These are phyloP conservation scores for Parauchenoglanis ngamensis DNA, from an alignment of 2,797 vertebrate genomes.

Conservation along the genomic window DNA sequence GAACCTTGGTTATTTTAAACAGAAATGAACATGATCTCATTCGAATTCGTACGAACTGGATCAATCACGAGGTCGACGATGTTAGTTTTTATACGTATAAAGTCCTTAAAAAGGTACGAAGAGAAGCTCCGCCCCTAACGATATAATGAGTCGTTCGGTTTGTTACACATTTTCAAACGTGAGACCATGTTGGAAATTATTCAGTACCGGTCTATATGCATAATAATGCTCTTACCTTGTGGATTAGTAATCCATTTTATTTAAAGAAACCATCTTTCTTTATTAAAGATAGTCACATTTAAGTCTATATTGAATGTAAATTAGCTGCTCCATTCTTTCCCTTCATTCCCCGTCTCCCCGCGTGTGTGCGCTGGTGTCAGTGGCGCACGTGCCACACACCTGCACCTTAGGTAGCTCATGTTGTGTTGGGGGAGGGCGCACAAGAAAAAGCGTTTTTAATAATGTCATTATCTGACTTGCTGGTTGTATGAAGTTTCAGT, in stretches of 20 bases:
- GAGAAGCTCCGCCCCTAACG: neutral
- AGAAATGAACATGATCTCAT: neutral
- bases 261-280: conserved; percentile 28
- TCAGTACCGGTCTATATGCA: neutral
- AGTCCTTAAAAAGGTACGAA: neutral
- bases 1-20: neutral
- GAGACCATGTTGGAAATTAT: neutral
- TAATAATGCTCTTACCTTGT: conserved; percentile 50
- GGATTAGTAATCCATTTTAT: conserved; percentile 44
- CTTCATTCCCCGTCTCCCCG: conserved; percentile 27
- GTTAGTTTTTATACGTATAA: neutral
- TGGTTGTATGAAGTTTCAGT: conserved; percentile 2
- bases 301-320: conserved; percentile 34
- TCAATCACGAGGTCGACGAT: neutral
- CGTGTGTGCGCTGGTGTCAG: conserved; percentile 5
- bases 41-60: neutral
- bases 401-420: conserved; percentile 60
- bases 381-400: conserved; percentile 69
- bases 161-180: neutral
- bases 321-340: neutral
- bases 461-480: conserved; percentile 19
- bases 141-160: neutral
- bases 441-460: conserved; percentile 38
- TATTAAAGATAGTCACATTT: conserved; percentile 34
- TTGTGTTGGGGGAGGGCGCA: conserved; percentile 27